Evolutionary conservation across 1,140 invertebrate species (phyloP).

Genomic region (Pogonomyrmex californicus): DNA sequence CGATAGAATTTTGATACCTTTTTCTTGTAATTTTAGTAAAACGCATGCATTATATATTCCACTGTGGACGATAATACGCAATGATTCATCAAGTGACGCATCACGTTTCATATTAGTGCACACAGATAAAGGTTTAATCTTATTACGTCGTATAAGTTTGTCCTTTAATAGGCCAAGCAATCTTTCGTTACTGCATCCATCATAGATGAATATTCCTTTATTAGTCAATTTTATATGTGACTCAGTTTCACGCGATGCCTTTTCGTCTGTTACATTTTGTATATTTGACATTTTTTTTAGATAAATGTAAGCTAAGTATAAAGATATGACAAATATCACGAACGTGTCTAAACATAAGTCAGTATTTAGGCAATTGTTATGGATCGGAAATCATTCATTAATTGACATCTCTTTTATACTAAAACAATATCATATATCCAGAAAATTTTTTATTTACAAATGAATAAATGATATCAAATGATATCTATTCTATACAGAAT

Average conservation of each 20-base stretch:
- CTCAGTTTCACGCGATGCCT: neutral
- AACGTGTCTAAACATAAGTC: constrained; percentile 7
- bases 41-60: constrained; percentile 69
- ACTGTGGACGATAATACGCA: constrained; percentile 58
- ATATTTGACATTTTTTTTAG: constrained; percentile 36
- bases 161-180: constrained; percentile 37
- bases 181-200: constrained; percentile 53
- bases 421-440: constrained; percentile 38
- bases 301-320: neutral
- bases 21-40: constrained; percentile 55
- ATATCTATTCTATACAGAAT: constrained; percentile 12
- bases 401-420: constrained; percentile 6
- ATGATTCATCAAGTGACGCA: constrained; percentile 7
- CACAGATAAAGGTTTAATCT: constrained; percentile 11
- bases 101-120: neutral
- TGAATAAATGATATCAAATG: constrained; percentile 63
- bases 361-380: constrained; percentile 64
- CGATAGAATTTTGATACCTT: constrained; percentile 48
- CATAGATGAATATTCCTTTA: constrained; percentile 66
- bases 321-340: constrained; percentile 2
- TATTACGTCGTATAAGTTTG: constrained; percentile 39
- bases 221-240: constrained; percentile 56
- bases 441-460: constrained; percentile 76
- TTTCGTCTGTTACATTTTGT: neutral
- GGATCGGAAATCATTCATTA: neutral